phyloP scores from a whole-genome alignment of 2,113 vertebrate genomes.

The Ictalurus punctatus region DNA sequence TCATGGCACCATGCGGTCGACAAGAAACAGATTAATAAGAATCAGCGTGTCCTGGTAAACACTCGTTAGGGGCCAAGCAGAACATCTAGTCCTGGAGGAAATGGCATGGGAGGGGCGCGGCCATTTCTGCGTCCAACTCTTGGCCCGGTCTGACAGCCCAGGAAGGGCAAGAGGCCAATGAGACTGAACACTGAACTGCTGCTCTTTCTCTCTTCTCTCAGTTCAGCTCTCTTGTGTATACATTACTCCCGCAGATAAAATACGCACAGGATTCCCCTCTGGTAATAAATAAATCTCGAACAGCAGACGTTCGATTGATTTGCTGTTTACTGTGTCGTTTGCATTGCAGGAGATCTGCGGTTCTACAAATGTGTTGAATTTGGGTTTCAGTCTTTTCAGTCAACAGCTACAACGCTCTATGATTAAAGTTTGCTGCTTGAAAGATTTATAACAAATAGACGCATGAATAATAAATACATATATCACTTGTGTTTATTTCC shows the following conservation, averaged over 20 bases:
- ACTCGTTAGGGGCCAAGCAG: slow-evolving; percentile 74
- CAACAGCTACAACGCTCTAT: slow-evolving; percentile 34
- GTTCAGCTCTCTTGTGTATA: slow-evolving; percentile 6
- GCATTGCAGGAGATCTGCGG: not conserved
- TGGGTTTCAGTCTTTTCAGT: slow-evolving; percentile 15
- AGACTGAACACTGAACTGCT: slow-evolving; percentile 41
- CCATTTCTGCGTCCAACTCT: not conserved
- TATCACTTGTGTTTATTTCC: slow-evolving; percentile 54
- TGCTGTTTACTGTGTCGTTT: slow-evolving; percentile 15
- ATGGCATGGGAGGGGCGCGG: slow-evolving; percentile 42
- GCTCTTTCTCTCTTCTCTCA: not conserved
- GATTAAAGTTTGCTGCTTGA: slow-evolving; percentile 42
- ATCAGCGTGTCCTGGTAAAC: slow-evolving; percentile 89
- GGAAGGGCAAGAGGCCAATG: slow-evolving; percentile 71
- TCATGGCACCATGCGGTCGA: slow-evolving; percentile 66
- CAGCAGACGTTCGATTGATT: not conserved
- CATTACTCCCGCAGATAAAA: slow-evolving; percentile 16
- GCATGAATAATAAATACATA: slow-evolving; percentile 52
- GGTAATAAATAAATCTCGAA: slow-evolving; percentile 41
- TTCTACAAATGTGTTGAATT: slow-evolving; percentile 4
- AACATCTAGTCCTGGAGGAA: slow-evolving; percentile 62
- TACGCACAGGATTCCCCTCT: slow-evolving; percentile 5
- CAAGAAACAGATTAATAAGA: slow-evolving; percentile 93
- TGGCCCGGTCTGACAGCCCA: slow-evolving; percentile 52
- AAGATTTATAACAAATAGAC: slow-evolving; percentile 47